phyloP scores from a whole-genome alignment of 2,797 vertebrate genomes.

The Moxostoma hubbsi region DNA sequence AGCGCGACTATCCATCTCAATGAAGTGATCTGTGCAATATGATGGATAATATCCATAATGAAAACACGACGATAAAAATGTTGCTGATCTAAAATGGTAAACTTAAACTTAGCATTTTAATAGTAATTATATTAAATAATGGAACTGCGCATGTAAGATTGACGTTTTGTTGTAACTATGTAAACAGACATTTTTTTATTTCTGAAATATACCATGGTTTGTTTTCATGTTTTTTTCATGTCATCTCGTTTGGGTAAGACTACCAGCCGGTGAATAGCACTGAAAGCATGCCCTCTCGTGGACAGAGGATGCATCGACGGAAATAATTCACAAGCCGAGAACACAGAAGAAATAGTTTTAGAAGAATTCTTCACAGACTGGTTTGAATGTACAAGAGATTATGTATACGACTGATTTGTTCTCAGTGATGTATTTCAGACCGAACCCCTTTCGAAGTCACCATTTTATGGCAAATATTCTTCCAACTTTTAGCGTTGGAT shows the following conservation, averaged over 20 bases:
- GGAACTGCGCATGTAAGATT: too few species aligned
- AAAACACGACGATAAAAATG: too few species aligned
- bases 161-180: not conserved
- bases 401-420: not conserved
- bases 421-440: too few species aligned
- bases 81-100: too few species aligned
- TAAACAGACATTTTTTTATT: not conserved
- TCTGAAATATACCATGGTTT: not conserved
- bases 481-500: too few species aligned
- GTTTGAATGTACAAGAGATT: not conserved
- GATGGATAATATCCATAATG: too few species aligned
- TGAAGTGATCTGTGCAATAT: too few species aligned
- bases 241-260: slow-evolving; percentile 16
- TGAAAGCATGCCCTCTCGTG: slow-evolving; percentile 58
- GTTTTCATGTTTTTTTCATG: slow-evolving; percentile 32
- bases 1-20: not conserved
- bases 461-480: not conserved
- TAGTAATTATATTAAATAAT: too few species aligned
- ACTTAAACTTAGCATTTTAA: too few species aligned
- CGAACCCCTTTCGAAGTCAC: not conserved
- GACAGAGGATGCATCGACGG: slow-evolving; percentile 46
- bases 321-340: not conserved
- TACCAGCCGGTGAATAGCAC: slow-evolving; percentile 6
- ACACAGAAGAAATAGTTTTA: not conserved
- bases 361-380: not conserved